Conservation (phyloP, 2,113 vertebrate genomes). For the Muntiacus reevesi region DNA sequence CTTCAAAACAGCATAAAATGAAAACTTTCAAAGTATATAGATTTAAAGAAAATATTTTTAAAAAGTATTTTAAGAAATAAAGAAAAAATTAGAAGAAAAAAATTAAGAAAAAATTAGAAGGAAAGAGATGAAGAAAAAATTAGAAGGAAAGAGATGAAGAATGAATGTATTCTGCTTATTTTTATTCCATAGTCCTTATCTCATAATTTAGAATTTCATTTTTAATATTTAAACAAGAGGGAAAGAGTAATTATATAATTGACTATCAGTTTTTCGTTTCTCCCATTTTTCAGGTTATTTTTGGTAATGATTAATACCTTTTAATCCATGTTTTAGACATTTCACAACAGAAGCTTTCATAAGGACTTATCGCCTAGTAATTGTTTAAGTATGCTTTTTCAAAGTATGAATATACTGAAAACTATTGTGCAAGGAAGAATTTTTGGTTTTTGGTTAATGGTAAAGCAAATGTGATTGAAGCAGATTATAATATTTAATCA, state of each 20-base stretch:
- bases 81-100: not conserved
- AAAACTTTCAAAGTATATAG: not conserved
- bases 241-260: not conserved
- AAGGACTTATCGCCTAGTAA: not conserved
- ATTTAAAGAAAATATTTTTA: slow-evolving; percentile 15
- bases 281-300: not conserved
- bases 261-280: not conserved
- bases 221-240: not conserved
- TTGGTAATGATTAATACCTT: not conserved
- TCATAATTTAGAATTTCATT: not conserved
- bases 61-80: not conserved
- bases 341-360: not conserved
- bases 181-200: not conserved
- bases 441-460: not conserved
- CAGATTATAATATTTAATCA: slow-evolving; percentile 10
- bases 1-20: not conserved
- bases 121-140: not conserved
- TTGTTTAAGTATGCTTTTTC: not conserved
- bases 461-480: not conserved
- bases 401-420: not conserved
- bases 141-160: not conserved
- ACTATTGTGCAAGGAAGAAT: not conserved
- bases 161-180: not conserved
- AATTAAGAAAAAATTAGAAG: not conserved
- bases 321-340: not conserved